Evolutionary conservation across 2,797 vertebrate genomes (phyloP).

Genomic region (Amblyraja radiata): DNA sequence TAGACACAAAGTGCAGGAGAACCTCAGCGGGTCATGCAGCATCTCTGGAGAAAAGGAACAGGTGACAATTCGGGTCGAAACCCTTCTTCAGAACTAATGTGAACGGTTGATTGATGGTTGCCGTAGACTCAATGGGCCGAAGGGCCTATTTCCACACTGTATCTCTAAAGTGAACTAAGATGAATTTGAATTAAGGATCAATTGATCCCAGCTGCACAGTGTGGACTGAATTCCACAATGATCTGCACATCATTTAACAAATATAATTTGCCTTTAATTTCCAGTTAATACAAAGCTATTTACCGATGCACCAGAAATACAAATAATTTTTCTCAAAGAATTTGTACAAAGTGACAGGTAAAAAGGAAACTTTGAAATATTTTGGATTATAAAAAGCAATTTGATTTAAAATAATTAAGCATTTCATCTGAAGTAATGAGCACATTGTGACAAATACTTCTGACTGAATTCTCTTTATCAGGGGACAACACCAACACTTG

Average conservation of each 20-base stretch:
- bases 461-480: conserved; percentile 31
- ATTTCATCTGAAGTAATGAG: not conserved
- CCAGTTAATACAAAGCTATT: not conserved
- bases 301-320: not conserved
- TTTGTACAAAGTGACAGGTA: not conserved
- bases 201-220: not conserved
- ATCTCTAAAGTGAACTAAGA: not conserved
- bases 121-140: too few relatives aligned
- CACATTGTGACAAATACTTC: not conserved
- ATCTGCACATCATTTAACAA: not conserved
- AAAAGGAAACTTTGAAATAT: not conserved
- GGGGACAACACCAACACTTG: not conserved
- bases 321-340: not conserved
- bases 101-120: too few relatives aligned
- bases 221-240: not conserved
- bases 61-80: too few relatives aligned
- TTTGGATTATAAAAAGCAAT: not conserved
- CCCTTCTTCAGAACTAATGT: too few relatives aligned
- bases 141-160: too few relatives aligned
- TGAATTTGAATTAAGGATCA: not conserved
- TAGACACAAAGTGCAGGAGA: too few relatives aligned
- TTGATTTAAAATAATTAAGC: not conserved
- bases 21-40: too few relatives aligned
- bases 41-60: too few relatives aligned
- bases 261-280: not conserved